phyloP scores from a whole-genome alignment of 2,888 invertebrate genomes.

The Rapana venosa region DNA sequence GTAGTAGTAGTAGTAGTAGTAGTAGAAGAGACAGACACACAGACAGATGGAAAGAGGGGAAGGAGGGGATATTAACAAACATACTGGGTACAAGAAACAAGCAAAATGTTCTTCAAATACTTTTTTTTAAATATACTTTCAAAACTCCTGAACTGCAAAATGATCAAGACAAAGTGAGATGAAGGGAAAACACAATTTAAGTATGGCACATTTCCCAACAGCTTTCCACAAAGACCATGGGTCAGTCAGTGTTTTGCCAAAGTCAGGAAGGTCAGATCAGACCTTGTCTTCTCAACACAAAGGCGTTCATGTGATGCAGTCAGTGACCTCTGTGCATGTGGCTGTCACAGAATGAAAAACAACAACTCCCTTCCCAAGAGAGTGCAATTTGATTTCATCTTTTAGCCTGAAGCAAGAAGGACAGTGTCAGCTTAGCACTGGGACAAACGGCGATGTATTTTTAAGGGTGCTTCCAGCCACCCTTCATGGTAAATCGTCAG shows the following conservation, averaged over 20 bases:
- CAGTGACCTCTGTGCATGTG: conserved; percentile 23
- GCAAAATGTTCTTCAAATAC: too few species aligned
- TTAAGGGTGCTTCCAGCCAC: background rate
- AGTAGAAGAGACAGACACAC: background rate
- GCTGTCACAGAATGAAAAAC: background rate
- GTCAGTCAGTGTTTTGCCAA: too few species aligned
- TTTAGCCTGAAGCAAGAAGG: background rate
- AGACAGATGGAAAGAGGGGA: background rate
- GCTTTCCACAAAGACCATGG: too few species aligned
- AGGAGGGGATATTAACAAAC: too few species aligned
- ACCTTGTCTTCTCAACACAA: background rate
- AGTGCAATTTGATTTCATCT: conserved; percentile 16
- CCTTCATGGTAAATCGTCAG: background rate
- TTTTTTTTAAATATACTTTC: too few species aligned
- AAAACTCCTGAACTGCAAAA: too few species aligned
- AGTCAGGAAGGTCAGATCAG: too few species aligned
- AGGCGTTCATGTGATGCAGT: conserved; percentile 15
- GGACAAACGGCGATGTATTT: conserved; percentile 21
- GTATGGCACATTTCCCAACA: too few species aligned
- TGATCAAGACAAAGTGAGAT: too few species aligned
- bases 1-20: too few species aligned
- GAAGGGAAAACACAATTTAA: too few species aligned
- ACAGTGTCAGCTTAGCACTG: background rate
- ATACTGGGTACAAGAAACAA: too few species aligned
- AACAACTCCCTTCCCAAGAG: conserved; percentile 22